These are phyloP conservation scores for Trematocara unimaculatum DNA, from an alignment of 2,113 vertebrate genomes.

Conservation along the genomic window DNA sequence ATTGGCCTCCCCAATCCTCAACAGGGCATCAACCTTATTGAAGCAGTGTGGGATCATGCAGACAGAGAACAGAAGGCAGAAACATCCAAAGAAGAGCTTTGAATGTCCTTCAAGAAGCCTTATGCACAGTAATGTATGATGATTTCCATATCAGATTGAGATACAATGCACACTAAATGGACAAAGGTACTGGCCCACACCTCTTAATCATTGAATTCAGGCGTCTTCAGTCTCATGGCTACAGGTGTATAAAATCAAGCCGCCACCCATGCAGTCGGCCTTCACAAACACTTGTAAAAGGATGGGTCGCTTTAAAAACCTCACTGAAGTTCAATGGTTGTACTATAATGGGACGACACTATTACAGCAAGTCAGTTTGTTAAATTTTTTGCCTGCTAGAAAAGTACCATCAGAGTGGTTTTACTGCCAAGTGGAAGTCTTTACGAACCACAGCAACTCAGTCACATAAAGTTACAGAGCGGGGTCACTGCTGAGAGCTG, in stretches of 20 bases:
- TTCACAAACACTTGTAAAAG: not conserved
- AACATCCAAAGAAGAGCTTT: not conserved
- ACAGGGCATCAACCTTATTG: not conserved
- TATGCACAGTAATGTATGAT: not conserved
- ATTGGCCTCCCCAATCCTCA: not conserved
- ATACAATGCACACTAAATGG: not conserved
- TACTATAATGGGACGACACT: not conserved
- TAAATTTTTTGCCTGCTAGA: not conserved
- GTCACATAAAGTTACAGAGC: not conserved
- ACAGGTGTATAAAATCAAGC: not conserved
- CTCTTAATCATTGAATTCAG: not conserved
- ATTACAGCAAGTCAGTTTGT: not conserved
- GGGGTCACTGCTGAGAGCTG: not conserved
- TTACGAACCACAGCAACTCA: not conserved
- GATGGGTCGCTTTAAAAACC: not conserved
- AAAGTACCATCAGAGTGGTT: not conserved
- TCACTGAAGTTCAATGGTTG: not conserved
- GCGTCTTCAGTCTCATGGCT: not conserved
- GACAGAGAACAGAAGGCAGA: not conserved
- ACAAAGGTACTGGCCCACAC: not conserved
- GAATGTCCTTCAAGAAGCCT: not conserved
- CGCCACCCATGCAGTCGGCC: not conserved
- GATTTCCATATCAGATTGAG: not conserved
- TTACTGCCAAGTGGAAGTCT: not conserved
- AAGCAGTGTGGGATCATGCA: not conserved